Evolutionary conservation across 2,797 vertebrate species (phyloP).

Genomic region (Acanthopagrus latus): DNA sequence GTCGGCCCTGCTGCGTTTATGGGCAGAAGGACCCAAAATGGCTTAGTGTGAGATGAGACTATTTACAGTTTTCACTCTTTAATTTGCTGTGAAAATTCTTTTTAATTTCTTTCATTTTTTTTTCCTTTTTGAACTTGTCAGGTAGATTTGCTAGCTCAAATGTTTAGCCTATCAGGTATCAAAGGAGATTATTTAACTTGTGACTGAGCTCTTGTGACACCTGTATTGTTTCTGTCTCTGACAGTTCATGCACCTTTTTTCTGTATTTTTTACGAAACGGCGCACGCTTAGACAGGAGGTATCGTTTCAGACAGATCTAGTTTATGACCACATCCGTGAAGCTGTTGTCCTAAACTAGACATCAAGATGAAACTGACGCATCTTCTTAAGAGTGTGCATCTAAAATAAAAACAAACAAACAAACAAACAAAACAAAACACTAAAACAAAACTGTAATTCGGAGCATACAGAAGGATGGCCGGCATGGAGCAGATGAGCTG

Average conservation of each 20-base stretch:
- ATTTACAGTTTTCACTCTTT: slow-evolving; percentile 82
- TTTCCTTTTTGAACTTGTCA: slow-evolving; percentile 62
- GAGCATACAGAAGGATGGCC: slow-evolving; percentile 46
- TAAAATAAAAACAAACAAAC: slow-evolving; percentile 25
- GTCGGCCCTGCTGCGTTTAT: slow-evolving; percentile 45
- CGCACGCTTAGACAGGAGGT: slow-evolving; percentile 52
- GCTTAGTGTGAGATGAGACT: slow-evolving; percentile 74
- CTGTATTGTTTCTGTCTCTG: slow-evolving; percentile 73
- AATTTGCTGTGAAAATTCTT: slow-evolving; percentile 87
- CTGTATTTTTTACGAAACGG: slow-evolving; percentile 62
- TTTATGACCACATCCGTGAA: slow-evolving; percentile 36
- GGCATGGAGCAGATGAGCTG: slow-evolving; percentile 55
- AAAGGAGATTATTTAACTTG: slow-evolving; percentile 71
- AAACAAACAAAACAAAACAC: slow-evolving; percentile 12
- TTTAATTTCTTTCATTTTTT: slow-evolving; percentile 28
- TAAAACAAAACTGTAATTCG: slow-evolving; percentile 47
- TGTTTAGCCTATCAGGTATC: slow-evolving; percentile 70
- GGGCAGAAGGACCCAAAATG: slow-evolving; percentile 33
- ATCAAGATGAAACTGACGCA: slow-evolving; percentile 19
- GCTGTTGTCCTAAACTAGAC: slow-evolving; percentile 51
- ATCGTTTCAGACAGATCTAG: slow-evolving; percentile 55
- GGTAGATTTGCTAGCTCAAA: slow-evolving; percentile 70
- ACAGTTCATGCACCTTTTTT: slow-evolving; percentile 76
- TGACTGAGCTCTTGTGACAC: slow-evolving; percentile 77
- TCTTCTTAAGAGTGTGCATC: slow-evolving; percentile 52